Evolutionary conservation across 2,888 invertebrate genomes (phyloP), one percentile per base, ranked within the genome.

Genomic region (Oscheius sp.): DNA sequence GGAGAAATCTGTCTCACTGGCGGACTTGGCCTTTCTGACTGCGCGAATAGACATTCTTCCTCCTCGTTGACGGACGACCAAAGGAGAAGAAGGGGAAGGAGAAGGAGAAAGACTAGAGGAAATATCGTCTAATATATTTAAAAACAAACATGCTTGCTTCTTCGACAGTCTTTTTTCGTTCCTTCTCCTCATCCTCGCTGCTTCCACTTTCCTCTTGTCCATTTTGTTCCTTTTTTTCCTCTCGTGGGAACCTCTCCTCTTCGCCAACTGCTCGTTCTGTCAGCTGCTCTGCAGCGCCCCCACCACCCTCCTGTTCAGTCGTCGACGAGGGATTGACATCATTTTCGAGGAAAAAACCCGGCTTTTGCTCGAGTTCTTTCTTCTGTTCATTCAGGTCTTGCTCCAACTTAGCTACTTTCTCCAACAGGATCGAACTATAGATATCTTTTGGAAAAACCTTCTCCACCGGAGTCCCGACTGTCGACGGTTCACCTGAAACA

Each of bases 381-480:
- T 41, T 59, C 17, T 67, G 67, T 33, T 59, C 41, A 5, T 20
- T 33, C 30, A 67, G n/a, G 9, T 59, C 32, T 33, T 59, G 24
- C 38, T 67, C 36, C 28, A 67, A 45, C 9, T 59, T 45, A 1
- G 30, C 59, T 28, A 67, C 49, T 41, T 59, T 57, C n/a, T 59
- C 59, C 33, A 59, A 28, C 9, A 67, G 38, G 5, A 38, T 51
- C 9, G 50, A 36, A n/a, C 59, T 24, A 32, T 59, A 67, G 33
- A 47, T 59, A 47, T 67, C 67, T 30, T 59, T 57, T 20, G 67
- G 67, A 45, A 59, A 45, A 9, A 67, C 59, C 49, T 67, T 67
- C 33, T 67, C 67, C 28, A 67, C 41, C 4, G 67, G 67, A n/a
- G 67, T 67, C 12, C 67, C 67, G 20, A 57, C 57, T 6, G 57